Conservation (phyloP, 2,797 vertebrate species). For the Mormyrops boulengeri region DNA sequence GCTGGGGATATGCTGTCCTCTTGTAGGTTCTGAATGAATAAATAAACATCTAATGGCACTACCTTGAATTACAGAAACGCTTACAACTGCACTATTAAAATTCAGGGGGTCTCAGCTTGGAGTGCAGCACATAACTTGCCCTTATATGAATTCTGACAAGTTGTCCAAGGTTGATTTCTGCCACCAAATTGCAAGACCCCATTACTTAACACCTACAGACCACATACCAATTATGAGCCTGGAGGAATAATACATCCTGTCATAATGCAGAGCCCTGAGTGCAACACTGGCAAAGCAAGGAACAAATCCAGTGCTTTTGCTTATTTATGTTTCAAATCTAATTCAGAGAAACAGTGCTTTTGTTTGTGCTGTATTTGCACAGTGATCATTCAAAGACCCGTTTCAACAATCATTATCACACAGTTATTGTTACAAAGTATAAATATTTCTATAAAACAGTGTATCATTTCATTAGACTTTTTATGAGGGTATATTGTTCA, state of each 20-base stretch:
- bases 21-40: constrained; percentile 53
- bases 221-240: constrained; percentile 60
- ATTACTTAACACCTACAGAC: constrained; percentile 61
- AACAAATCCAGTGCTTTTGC: neutral
- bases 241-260: constrained; percentile 43
- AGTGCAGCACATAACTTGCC: constrained; percentile 39
- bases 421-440: neutral
- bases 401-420: neutral
- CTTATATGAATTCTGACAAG: constrained; percentile 54
- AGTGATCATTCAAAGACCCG: neutral
- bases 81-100: constrained; percentile 62
- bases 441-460: neutral
- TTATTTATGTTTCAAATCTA: neutral
- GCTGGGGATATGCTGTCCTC: constrained; percentile 48
- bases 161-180: constrained; percentile 49
- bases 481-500: neutral
- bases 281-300: constrained; percentile 25
- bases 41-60: constrained; percentile 62
- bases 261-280: constrained; percentile 38
- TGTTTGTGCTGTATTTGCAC: neutral
- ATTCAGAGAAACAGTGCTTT: neutral
- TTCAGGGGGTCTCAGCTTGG: constrained; percentile 42
- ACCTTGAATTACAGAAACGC: constrained; percentile 62
- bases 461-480: neutral
- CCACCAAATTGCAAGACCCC: constrained; percentile 55